Conservation (phyloP, 2,888 invertebrate species). For the Ochropleura plecta region DNA sequence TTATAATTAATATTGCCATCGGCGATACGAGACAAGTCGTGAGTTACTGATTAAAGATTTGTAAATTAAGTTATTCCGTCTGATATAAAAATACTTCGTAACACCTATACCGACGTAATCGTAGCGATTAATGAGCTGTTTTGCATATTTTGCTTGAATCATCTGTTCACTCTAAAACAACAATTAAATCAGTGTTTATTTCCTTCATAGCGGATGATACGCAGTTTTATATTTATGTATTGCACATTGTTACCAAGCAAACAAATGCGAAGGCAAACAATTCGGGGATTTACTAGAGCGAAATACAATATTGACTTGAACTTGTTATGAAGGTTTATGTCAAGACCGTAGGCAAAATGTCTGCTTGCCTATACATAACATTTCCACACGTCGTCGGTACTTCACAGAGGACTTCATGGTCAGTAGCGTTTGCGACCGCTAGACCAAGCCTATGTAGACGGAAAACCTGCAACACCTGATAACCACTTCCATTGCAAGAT, state of each 20-base stretch:
- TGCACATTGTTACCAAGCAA: neutral
- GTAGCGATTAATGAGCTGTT: neutral
- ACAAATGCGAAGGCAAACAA: neutral
- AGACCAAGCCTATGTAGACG: neutral
- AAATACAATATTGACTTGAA: neutral
- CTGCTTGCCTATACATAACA: neutral
- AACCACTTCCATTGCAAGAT: neutral
- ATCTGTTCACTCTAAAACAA: neutral
- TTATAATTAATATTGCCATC: constrained; percentile 7
- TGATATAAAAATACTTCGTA: constrained; percentile 7
- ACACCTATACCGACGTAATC: neutral
- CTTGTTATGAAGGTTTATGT: neutral
- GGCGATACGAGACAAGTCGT: neutral
- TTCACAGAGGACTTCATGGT: neutral
- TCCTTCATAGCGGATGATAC: neutral
- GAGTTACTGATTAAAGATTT: constrained; percentile 3
- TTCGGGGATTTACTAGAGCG: constrained; percentile 13
- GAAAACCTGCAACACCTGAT: neutral
- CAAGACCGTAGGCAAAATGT: constrained; percentile 6
- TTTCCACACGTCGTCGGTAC: neutral
- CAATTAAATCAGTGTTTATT: neutral
- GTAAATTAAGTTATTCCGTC: neutral
- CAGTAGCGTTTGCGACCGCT: neutral
- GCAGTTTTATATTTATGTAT: neutral
- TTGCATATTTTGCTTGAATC: neutral